Evolutionary conservation across 64 coral and sea anemone genomes (phyloP).

Genomic region (Trachythela sp.): DNA sequence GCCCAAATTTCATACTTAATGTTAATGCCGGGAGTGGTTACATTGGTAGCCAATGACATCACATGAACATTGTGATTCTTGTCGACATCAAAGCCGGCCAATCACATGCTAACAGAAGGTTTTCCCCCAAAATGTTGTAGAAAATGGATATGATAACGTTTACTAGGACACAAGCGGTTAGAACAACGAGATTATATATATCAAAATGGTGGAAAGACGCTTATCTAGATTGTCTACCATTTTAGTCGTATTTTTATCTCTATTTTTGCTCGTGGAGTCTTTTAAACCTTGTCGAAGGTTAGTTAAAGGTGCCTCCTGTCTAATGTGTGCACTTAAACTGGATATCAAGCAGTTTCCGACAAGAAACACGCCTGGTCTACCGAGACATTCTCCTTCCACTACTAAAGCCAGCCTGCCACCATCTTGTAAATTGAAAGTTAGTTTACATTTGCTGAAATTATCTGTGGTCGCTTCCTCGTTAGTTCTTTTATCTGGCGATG

Average conservation of each 20-base stretch:
- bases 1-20: too few relatives aligned
- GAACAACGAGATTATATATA: too few relatives aligned
- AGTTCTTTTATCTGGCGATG: slow-evolving; percentile 5
- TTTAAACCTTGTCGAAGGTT: background rate
- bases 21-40: too few relatives aligned
- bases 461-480: background rate
- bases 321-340: slow-evolving; percentile 26
- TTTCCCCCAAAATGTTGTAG: too few relatives aligned
- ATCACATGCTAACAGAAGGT: too few relatives aligned
- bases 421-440: slow-evolving; percentile 39
- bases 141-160: too few relatives aligned
- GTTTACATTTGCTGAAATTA: slow-evolving; percentile 25
- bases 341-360: background rate
- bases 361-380: background rate
- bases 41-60: too few relatives aligned
- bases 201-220: too few relatives aligned
- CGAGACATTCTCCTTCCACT: background rate
- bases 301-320: background rate
- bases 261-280: slow-evolving; percentile 20
- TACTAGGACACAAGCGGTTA: too few relatives aligned
- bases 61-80: too few relatives aligned
- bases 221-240: too few relatives aligned
- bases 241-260: slow-evolving; percentile 17
- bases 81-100: too few relatives aligned
- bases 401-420: background rate